Percentiles rank a stretch among this genome's conserved stretches.
phyloP scores from a whole-genome alignment of 2,888 invertebrate species.

The Sceliomorpha sp. region DNA sequence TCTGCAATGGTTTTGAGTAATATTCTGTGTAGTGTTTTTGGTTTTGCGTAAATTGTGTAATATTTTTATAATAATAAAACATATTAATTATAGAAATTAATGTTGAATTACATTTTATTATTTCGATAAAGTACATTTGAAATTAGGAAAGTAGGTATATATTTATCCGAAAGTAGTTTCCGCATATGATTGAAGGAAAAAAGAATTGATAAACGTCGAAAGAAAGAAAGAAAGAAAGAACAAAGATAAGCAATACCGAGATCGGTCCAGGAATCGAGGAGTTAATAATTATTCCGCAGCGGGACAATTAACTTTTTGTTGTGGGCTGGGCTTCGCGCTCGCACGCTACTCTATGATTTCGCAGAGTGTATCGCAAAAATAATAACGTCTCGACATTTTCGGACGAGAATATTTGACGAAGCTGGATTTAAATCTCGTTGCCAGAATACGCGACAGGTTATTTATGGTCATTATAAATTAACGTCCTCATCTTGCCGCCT shows the following conservation, averaged over 20 bases:
- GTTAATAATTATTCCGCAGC: slow-evolving; percentile 75
- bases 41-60: too few species aligned
- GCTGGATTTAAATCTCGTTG: slow-evolving; percentile 25
- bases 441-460: too few species aligned
- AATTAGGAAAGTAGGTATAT: background rate
- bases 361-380: slow-evolving; percentile 69
- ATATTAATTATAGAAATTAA: too few species aligned
- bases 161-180: slow-evolving; percentile 26
- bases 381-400: slow-evolving; percentile 66
- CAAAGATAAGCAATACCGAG: slow-evolving; percentile 50
- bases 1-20: too few species aligned
- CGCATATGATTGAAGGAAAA: slow-evolving; percentile 21
- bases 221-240: slow-evolving; percentile 37
- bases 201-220: too few species aligned
- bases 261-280: slow-evolving; percentile 40
- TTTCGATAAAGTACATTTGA: too few species aligned
- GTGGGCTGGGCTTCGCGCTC: slow-evolving; percentile 55
- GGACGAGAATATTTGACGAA: slow-evolving; percentile 28
- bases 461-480: too few species aligned
- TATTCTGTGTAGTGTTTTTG: too few species aligned
- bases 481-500: too few species aligned
- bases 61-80: too few species aligned
- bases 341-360: slow-evolving; percentile 68
- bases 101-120: too few species aligned
- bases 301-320: slow-evolving; percentile 77